These are phyloP conservation scores for Pseudorhombus dupliciocellatus DNA, from an alignment of 2,113 vertebrate genomes.

Conservation along the genomic window DNA sequence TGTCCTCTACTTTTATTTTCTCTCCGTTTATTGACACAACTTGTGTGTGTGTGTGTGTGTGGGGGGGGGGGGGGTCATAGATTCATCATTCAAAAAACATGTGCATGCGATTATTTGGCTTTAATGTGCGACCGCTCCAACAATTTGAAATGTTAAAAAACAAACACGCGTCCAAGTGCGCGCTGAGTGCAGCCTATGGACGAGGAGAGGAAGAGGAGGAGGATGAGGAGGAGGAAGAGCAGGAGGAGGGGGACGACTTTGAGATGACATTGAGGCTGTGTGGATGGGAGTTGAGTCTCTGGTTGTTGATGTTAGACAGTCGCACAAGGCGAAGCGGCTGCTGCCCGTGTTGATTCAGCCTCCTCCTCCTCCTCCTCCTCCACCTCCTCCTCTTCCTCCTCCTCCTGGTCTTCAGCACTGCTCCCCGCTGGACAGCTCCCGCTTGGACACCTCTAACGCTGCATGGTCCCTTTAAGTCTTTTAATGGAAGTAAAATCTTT, in stretches of 20 bases:
- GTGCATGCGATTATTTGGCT: not conserved
- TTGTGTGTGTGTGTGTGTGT: too few species aligned
- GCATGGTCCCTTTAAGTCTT: constrained; percentile 73
- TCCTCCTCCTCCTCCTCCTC: constrained; percentile 59
- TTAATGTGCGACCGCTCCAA: not conserved
- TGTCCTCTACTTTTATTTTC: not conserved
- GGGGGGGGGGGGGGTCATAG: too few species aligned
- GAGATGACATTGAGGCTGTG: constrained; percentile 87
- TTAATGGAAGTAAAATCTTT: constrained; percentile 81
- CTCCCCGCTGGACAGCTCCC: constrained; percentile 78
- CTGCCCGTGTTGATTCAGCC: constrained; percentile 77
- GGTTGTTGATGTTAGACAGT: constrained; percentile 83
- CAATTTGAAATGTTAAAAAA: constrained; percentile 45
- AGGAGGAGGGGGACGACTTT: constrained; percentile 80
- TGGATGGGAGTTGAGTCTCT: constrained; percentile 81
- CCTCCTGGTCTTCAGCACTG: constrained; percentile 77
- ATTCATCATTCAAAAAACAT: not conserved
- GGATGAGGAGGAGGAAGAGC: constrained; percentile 37
- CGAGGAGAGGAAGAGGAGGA: constrained; percentile 34
- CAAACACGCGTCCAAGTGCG: constrained; percentile 44
- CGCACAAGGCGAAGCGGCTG: constrained; percentile 79
- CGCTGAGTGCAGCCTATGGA: constrained; percentile 67
- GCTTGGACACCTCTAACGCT: constrained; percentile 70
- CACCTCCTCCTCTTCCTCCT: constrained; percentile 60
- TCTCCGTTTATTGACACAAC: not conserved